Evolutionary conservation across 2,113 vertebrate species (phyloP).

Genomic region (Rhea pennata): DNA sequence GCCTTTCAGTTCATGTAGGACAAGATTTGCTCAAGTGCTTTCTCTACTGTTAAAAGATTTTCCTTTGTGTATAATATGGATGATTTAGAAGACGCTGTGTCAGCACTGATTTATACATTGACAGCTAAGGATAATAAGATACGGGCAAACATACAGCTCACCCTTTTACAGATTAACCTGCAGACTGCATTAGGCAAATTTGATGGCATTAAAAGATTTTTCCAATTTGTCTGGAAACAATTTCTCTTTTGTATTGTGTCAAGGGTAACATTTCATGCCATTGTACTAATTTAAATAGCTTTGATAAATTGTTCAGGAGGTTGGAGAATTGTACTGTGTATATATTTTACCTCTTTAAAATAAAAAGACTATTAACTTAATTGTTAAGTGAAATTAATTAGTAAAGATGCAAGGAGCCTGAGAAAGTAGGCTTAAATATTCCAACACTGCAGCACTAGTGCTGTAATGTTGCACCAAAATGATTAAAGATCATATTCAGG

Average conservation of each 20-base stretch:
- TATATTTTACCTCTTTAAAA: slow-evolving; percentile 82
- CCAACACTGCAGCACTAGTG: not conserved
- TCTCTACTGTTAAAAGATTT: slow-evolving; percentile 55
- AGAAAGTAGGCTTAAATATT: slow-evolving; percentile 53
- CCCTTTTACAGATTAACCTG: slow-evolving; percentile 87
- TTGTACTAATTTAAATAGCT: slow-evolving; percentile 83
- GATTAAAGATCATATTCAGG: slow-evolving; percentile 57
- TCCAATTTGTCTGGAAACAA: slow-evolving; percentile 87
- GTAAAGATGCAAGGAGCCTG: slow-evolving; percentile 66
- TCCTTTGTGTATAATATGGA: slow-evolving; percentile 71
- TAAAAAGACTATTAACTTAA: slow-evolving; percentile 84
- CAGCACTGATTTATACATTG: slow-evolving; percentile 86
- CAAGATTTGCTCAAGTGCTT: slow-evolving; percentile 70
- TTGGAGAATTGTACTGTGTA: slow-evolving; percentile 77
- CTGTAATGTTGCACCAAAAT: slow-evolving; percentile 52
- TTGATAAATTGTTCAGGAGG: slow-evolving; percentile 83
- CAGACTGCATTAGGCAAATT: slow-evolving; percentile 90
- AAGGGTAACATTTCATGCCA: slow-evolving; percentile 83
- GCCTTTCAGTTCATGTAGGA: slow-evolving; percentile 58
- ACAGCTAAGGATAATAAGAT: slow-evolving; percentile 87
- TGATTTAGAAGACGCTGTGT: slow-evolving; percentile 85
- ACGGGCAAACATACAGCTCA: slow-evolving; percentile 81
- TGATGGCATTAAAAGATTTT: slow-evolving; percentile 87
- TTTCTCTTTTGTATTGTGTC: slow-evolving; percentile 84
- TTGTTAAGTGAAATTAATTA: slow-evolving; percentile 84